These are phyloP conservation scores for Lethenteron camtschaticum DNA, from an alignment of 2,113 vertebrate species.

Conservation along the genomic window DNA sequence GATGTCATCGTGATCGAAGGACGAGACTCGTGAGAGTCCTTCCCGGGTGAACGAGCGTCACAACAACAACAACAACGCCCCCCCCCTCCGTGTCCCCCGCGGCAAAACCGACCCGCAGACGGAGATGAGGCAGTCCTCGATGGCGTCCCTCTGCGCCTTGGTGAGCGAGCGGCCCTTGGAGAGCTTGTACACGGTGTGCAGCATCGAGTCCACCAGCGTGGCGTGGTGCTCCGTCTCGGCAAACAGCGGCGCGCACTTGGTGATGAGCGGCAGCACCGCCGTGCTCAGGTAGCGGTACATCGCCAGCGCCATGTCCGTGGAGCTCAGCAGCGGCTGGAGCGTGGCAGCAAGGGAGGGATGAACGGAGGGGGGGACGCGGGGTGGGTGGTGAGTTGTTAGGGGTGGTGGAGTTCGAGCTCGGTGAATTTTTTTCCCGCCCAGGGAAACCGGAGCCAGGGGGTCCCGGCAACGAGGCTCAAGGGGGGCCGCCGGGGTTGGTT, in stretches of 20 bases:
- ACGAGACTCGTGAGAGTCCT: too few species aligned
- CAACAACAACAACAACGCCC: too few species aligned
- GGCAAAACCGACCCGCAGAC: conserved; percentile 47
- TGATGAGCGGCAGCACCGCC: conserved; percentile 71
- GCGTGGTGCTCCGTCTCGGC: conserved; percentile 68
- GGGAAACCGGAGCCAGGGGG: too few species aligned
- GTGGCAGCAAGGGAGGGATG: neutral
- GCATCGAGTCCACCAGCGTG: conserved; percentile 60
- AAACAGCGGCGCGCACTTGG: conserved; percentile 72
- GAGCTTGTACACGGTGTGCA: conserved; percentile 81
- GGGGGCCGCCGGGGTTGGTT: too few species aligned
- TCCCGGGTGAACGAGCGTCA: too few species aligned
- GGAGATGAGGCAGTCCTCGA: conserved; percentile 79
- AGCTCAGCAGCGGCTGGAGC: conserved; percentile 57
- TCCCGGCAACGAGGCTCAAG: too few species aligned
- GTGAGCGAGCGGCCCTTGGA: conserved; percentile 88
- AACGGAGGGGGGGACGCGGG: neutral
- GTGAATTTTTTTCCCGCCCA: too few species aligned
- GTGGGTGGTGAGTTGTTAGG: too few species aligned
- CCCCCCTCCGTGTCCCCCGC: too few species aligned
- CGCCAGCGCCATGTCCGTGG: conserved; percentile 71
- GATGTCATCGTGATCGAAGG: too few species aligned
- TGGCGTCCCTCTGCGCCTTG: conserved; percentile 86
- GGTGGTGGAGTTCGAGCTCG: too few species aligned
- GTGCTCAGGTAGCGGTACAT: conserved; percentile 83